Base-by-base conservation (phyloP, 2,797 vertebrate species). In the Anabas testudineus region DNA sequence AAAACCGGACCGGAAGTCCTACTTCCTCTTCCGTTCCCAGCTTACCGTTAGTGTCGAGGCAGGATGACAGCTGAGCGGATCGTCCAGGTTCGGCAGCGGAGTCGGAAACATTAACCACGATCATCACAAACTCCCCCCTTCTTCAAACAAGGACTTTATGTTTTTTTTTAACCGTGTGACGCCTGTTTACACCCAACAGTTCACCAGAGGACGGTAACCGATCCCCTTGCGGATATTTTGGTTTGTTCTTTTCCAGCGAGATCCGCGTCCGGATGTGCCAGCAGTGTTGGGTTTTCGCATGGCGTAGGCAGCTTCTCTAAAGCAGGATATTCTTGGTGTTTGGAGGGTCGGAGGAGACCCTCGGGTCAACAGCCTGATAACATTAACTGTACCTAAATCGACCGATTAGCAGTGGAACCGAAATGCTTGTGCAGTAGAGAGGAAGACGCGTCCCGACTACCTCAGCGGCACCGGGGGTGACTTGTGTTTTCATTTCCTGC, bases 21-120 rank as follows among this genome's bases (percentile, higher is more conserved):
- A 0, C 0, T 2, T 2, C 0, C 1, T 2, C 1, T 26, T 45
- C 21, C 37, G 32, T 15, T 0, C 0, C 1, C 0, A 3, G 3
- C 54, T 82, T 80, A 66, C 4, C 28, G 28, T 6, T 1, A 0
- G 39, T 8, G 19, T 3, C 48, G 78, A 61, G 66, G 62, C 78
- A 87, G 87, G 75, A 87, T 93, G 92, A 94, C 93, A 93, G 93
- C 89, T 89, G 89, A 91, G 74, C 87, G 73, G 57, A 43, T 74
- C 74, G 78, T 48, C 66, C 66, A 85, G 82, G 88, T 71, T 57
- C 53, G 77, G 81, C 82, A 67, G 74, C 70, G 52, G 81, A 57
- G 80, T 78, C 80, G 30, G 65, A 21, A 67, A 78, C 83, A 24
- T 19, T 51, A 69, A 52, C 74, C 45, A 67, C 74, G 68, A 54